Evolutionary conservation across 2,888 invertebrate genomes (phyloP).

Genomic region (Caenorhabditis sp.): DNA sequence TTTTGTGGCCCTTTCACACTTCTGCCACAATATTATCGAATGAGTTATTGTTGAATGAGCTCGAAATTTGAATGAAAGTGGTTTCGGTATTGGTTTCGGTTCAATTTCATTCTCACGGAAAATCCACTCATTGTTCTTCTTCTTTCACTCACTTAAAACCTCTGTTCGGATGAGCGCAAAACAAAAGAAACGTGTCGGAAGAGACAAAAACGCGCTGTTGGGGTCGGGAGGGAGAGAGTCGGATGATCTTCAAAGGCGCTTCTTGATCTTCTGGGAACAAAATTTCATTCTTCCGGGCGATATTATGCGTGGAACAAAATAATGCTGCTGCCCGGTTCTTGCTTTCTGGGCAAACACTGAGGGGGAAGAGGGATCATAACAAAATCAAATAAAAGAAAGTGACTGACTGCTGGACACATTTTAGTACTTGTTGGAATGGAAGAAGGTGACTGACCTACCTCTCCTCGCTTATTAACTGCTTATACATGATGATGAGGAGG

Average conservation of each 20-base stretch:
- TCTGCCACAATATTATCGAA: no score
- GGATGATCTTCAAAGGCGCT: neutral
- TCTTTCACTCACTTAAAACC: no score
- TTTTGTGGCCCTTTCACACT: no score
- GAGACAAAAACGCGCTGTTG: neutral
- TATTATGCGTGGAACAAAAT: slow-evolving; percentile 35
- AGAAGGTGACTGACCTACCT: neutral
- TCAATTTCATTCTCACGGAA: no score
- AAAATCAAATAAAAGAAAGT: slow-evolving; percentile 44
- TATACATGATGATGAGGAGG: no score
- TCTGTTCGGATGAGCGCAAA: neutral
- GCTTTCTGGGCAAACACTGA: slow-evolving; percentile 32
- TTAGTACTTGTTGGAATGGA: no score
- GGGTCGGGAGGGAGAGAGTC: no score
- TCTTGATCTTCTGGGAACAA: neutral
- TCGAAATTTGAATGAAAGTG: no score
- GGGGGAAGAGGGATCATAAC: slow-evolving; percentile 30
- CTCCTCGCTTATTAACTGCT: slow-evolving; percentile 46
- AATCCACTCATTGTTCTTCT: no score
- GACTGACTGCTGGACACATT: neutral
- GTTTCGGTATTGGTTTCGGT: no score
- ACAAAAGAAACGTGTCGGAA: neutral
- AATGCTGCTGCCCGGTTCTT: slow-evolving; percentile 30
- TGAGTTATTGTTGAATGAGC: no score
- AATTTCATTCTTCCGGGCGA: neutral